Evolutionary conservation across 2,888 invertebrate species (phyloP).

Genomic region (Petrolisthes cinctipes): DNA sequence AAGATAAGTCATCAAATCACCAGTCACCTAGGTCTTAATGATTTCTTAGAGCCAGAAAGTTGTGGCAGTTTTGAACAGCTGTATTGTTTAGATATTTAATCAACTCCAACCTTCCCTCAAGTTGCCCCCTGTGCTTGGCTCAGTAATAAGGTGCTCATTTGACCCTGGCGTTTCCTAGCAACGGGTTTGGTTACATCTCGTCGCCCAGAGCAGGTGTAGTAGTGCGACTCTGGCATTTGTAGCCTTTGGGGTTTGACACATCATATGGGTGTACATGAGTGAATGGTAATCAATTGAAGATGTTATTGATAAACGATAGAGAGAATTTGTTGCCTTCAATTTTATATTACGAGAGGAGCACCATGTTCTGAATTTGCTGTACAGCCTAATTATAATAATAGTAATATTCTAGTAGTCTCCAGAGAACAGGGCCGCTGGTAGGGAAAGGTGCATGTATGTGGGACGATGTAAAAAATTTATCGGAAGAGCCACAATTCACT

Average conservation of each 20-base stretch:
- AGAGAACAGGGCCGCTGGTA: neutral
- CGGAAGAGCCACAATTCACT: no score
- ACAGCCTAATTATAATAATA: conserved; percentile 14
- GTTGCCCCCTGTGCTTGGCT: neutral
- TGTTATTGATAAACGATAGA: neutral
- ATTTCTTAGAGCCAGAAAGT: no score
- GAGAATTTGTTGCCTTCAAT: conserved; percentile 49
- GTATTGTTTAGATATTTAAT: no score
- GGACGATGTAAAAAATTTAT: no score
- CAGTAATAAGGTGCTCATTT: neutral
- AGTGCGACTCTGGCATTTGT: conserved; percentile 40
- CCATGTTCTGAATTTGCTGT: conserved; percentile 21
- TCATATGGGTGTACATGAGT: conserved; percentile 29
- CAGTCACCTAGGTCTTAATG: no score
- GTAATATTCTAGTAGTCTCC: conserved; percentile 38
- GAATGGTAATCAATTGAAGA: conserved; percentile 29
- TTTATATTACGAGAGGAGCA: conserved; percentile 43
- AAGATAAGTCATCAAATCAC: no score
- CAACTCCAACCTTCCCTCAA: no score
- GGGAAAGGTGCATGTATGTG: neutral
- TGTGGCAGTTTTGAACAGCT: no score
- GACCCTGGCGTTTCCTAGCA: conserved; percentile 12
- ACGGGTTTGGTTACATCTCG: conserved; percentile 13
- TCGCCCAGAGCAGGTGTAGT: conserved; percentile 26
- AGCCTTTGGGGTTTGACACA: conserved; percentile 50